Evolutionary conservation across 2,113 vertebrate species (phyloP).

Genomic region (Anhinga anhinga): DNA sequence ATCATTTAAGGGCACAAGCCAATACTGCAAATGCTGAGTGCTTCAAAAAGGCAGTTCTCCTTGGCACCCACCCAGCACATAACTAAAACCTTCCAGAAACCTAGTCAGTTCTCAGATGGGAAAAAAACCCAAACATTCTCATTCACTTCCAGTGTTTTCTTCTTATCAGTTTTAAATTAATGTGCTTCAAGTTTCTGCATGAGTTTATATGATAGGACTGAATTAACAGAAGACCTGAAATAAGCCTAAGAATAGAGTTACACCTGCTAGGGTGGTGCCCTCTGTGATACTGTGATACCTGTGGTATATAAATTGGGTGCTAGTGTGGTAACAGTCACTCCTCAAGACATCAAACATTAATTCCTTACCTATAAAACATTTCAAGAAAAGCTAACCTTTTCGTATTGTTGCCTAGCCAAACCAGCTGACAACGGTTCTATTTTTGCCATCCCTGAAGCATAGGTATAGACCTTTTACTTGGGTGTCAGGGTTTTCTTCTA

Average conservation of each 20-base stretch:
- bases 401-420: background rate
- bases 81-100: background rate
- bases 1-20: background rate
- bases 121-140: background rate
- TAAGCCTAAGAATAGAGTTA: background rate
- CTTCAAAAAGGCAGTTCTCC: background rate
- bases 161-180: background rate
- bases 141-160: background rate
- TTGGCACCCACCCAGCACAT: background rate
- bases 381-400: background rate
- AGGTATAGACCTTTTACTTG: background rate
- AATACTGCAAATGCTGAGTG: background rate
- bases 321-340: background rate
- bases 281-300: background rate
- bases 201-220: background rate
- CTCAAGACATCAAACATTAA: background rate
- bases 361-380: background rate
- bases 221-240: background rate
- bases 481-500: background rate
- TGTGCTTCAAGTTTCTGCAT: background rate
- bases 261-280: too few species aligned
- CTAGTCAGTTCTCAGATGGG: background rate
- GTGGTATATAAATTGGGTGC: background rate
- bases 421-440: background rate
- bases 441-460: background rate